Evolutionary conservation across 2,888 invertebrate genomes (phyloP).

Genomic region (Dryadula phaetusa): DNA sequence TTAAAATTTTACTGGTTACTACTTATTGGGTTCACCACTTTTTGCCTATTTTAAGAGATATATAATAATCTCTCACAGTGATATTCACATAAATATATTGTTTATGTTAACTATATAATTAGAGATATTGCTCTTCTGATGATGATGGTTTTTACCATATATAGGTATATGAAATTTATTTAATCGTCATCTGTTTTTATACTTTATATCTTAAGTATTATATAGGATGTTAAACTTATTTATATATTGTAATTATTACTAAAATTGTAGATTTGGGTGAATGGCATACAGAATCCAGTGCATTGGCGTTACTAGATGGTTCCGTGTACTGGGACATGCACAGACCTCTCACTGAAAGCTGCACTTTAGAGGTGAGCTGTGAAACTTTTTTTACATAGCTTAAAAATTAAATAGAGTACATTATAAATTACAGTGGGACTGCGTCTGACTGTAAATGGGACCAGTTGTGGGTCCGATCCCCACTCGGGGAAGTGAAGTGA

Average conservation of each 20-base stretch:
- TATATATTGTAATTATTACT: conserved; percentile 2
- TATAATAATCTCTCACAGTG: no score
- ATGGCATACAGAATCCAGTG: conserved; percentile 87
- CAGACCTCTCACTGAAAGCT: conserved; percentile 87
- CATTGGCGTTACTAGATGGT: conserved; percentile 92
- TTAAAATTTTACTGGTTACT: neutral
- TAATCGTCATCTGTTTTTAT: no score
- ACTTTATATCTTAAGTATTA: conserved; percentile 10
- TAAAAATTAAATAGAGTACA: neutral
- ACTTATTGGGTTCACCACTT: no score
- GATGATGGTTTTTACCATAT: no score
- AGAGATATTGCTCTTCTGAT: no score
- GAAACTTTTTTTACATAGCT: neutral
- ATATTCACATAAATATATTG: no score
- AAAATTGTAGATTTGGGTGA: conserved; percentile 88
- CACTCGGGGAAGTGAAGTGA: no score
- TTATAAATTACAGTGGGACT: no score
- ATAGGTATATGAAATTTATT: no score
- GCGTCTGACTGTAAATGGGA: no score
- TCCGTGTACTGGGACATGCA: conserved; percentile 96
- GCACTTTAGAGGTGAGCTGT: conserved; percentile 72
- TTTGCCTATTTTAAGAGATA: neutral
- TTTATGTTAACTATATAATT: no score
- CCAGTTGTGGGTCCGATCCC: no score
- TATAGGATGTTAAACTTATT: neutral